A percentile compares a stretch with the other conserved stretches of the same genome.
These are phyloP conservation scores for Prosopocoilus inquinatus DNA, from an alignment of 2,888 invertebrate genomes.

Conservation along the genomic window DNA sequence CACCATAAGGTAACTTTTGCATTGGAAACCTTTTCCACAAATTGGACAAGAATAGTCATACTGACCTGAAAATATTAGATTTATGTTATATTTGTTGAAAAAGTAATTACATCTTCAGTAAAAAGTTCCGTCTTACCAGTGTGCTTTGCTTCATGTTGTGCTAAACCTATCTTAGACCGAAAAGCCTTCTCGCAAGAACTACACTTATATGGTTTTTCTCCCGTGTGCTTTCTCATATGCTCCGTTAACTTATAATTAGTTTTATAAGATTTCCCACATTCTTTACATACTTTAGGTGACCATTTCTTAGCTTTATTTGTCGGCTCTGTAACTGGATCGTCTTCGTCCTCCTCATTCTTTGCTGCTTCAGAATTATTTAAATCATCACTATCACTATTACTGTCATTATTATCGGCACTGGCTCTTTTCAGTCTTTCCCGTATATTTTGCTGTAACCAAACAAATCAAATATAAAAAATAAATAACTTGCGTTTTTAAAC, in stretches of 20 bases:
- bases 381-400: conserved; percentile 33
- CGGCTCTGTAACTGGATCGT: conserved; percentile 19
- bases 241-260: conserved; percentile 61
- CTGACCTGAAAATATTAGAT: conserved; percentile 43
- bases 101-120: background rate
- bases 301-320: conserved; percentile 39
- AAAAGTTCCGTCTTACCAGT: conserved; percentile 51
- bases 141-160: conserved; percentile 61
- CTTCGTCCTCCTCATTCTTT: conserved; percentile 26
- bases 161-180: conserved; percentile 60
- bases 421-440: conserved; percentile 31
- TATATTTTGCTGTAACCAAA: conserved; percentile 22
- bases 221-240: conserved; percentile 61
- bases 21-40: conserved; percentile 62
- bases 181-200: conserved; percentile 58
- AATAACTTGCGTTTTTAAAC: background rate
- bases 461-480: background rate
- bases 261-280: conserved; percentile 59
- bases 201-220: conserved; percentile 61
- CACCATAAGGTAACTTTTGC: conserved; percentile 60
- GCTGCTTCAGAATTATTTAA: conserved; percentile 29
- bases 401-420: conserved; percentile 25
- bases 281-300: conserved; percentile 55
- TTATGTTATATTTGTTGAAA: background rate
- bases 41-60: conserved; percentile 58